Conservation (phyloP, 2,888 invertebrate genomes). For the Zelleria hepariella region DNA sequence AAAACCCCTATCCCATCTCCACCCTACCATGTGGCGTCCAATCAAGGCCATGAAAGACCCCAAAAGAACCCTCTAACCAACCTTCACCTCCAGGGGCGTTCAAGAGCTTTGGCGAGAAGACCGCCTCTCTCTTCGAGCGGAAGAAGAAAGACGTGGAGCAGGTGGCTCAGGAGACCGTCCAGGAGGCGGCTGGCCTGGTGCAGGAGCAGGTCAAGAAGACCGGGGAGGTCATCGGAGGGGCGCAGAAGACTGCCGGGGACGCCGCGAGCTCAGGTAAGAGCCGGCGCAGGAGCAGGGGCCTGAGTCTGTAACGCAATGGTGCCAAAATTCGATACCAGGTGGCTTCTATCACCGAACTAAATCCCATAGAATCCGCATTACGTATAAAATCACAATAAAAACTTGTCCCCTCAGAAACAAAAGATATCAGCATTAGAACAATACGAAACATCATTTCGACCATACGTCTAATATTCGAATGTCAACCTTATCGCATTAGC, state of each 20-base stretch:
- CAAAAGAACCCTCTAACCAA: background rate
- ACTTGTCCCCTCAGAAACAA: too few relatives aligned
- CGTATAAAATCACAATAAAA: too few relatives aligned
- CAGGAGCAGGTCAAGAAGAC: constrained; percentile 77
- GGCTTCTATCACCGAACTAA: too few relatives aligned
- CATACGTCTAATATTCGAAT: too few relatives aligned
- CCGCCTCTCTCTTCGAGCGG: constrained; percentile 77
- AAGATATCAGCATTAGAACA: too few relatives aligned
- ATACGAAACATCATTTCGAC: too few relatives aligned
- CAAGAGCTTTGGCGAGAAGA: constrained; percentile 80
- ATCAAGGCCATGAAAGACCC: too few relatives aligned
- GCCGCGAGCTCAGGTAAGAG: constrained; percentile 54
- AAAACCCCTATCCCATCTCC: too few relatives aligned
- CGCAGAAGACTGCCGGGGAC: constrained; percentile 68
- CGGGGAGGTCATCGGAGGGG: constrained; percentile 72
- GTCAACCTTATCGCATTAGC: too few relatives aligned
- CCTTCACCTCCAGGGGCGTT: constrained; percentile 70
- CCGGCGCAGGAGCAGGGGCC: background rate
- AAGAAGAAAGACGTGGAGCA: constrained; percentile 81
- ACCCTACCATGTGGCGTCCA: too few relatives aligned
- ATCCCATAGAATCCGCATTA: too few relatives aligned
- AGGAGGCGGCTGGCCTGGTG: constrained; percentile 73
- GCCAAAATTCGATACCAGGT: too few relatives aligned
- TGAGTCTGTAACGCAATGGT: background rate
- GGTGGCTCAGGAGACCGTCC: constrained; percentile 73